Evolutionary conservation across 2,888 invertebrate species (phyloP).

Genomic region (Kuschelorhynchus macadamiae): DNA sequence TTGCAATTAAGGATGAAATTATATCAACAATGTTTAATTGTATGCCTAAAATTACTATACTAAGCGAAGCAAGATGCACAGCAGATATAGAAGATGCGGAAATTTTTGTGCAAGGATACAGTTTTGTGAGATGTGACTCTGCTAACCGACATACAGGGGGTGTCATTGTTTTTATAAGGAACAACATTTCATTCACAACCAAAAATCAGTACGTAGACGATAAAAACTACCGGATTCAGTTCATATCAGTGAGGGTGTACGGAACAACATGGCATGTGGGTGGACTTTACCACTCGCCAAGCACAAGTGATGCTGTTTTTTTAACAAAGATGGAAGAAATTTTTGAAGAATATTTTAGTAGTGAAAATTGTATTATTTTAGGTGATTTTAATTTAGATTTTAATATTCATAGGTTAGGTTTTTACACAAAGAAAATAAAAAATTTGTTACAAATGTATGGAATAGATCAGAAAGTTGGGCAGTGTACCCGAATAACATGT

Average conservation of each 20-base stretch:
- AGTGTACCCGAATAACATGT: slow-evolving; percentile 15
- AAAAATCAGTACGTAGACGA: background rate
- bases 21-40: background rate
- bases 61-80: background rate
- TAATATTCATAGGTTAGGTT: no score
- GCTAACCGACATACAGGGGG: background rate
- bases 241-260: background rate
- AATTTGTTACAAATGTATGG: no score
- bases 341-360: no score
- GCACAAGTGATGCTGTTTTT: slow-evolving; percentile 10
- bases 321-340: background rate
- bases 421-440: no score
- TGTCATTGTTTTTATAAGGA: background rate
- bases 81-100: background rate
- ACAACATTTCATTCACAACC: background rate
- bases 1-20: slow-evolving; percentile 1
- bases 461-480: slow-evolving; percentile 17
- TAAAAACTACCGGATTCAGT: background rate
- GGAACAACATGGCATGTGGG: background rate
- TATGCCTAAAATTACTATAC: background rate
- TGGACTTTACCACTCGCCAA: slow-evolving; percentile 1
- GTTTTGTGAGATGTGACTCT: background rate
- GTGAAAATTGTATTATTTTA: no score
- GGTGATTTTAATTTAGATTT: no score
- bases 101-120: background rate